Conservation (phyloP, 2,888 invertebrate genomes). For the Timandra comae region DNA sequence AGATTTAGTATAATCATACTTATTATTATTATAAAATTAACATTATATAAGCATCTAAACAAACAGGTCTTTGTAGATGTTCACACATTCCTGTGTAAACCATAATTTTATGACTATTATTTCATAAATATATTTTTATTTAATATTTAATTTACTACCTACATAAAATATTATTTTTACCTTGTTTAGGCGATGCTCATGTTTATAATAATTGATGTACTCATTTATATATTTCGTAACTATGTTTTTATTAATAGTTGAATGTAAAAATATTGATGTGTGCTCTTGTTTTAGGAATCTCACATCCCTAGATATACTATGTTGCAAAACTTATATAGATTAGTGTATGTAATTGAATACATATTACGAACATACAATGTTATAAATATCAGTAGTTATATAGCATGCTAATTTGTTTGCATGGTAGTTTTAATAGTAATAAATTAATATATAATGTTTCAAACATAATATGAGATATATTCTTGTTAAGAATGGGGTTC, state of each 20-base stretch:
- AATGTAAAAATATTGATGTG: conserved; percentile 27
- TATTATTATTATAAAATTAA: too few species aligned
- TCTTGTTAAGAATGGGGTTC: conserved; percentile 52
- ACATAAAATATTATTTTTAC: neutral
- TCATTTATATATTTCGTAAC: conserved; percentile 21
- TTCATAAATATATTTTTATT: too few species aligned
- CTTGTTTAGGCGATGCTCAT: conserved; percentile 16
- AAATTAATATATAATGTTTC: conserved; percentile 52
- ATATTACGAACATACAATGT: conserved; percentile 62
- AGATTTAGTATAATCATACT: too few species aligned
- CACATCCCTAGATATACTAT: conserved; percentile 41
- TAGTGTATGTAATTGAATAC: conserved; percentile 36
- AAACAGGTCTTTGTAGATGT: too few species aligned
- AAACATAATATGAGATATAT: conserved; percentile 36
- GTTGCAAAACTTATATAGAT: conserved; percentile 37
- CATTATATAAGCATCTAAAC: too few species aligned
- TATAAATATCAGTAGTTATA: conserved; percentile 45
- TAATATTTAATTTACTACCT: too few species aligned
- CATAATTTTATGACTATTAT: neutral
- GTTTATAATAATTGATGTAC: conserved; percentile 21
- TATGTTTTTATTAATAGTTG: conserved; percentile 23
- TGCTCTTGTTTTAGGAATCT: conserved; percentile 36
- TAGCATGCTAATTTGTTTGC: conserved; percentile 62
- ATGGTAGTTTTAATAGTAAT: conserved; percentile 59
- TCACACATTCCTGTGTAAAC: neutral